Base-by-base conservation (phyloP, 1,140 invertebrate species). In the Drosophila nigromelanica region DNA sequence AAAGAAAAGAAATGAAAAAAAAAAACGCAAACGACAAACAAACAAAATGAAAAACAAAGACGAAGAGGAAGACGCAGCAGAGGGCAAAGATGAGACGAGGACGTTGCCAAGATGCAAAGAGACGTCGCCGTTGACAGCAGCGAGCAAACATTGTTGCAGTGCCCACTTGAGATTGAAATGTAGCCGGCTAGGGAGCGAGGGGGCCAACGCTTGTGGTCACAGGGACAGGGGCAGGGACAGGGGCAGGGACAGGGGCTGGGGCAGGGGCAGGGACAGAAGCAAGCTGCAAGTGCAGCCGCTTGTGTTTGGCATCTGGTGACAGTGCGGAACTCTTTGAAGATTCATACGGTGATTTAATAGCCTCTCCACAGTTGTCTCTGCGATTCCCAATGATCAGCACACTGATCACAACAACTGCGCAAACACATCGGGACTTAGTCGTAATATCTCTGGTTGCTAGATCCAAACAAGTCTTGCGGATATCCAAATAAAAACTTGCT, bases 91-190 rank as follows among this genome's bases (percentile, higher is more conserved):
- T 37, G 54, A 54, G 39, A 27, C 12, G 24, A 12, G 40, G 37
- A 42, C 30, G 52, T 30, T 21, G 63, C 37, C 24, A 24, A 67
- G 70, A 55, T 62, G 67, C 67, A 45, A 62, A 60, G 40, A 68
- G 63, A 35, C 52, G 47, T 54, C 30, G 33, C 60, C 56, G 68
- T 64, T 71, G 68, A 71, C 68, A 71, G 68, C 68, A 71, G 60
- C 54, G 62, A 43, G 69, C 62, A 72, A 72, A 72, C 62, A 67
- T 67, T 72, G 54, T 67, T 47, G 69, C 62, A 39, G 37, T 72
- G 45, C 62, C 54, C 63, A 67, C 70, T 68, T 68, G 27, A 73
- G 40, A 68, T 68, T 68, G 70, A 73, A 73, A 68, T 68, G 63
- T 68, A 59, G 48, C 50, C 27, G 12, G 33, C 14, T 18, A 14